Evolutionary conservation across 2,113 vertebrate species (phyloP), one percentile per base, ranked within the genome.

Genomic region (Corynorhinus townsendii): DNA sequence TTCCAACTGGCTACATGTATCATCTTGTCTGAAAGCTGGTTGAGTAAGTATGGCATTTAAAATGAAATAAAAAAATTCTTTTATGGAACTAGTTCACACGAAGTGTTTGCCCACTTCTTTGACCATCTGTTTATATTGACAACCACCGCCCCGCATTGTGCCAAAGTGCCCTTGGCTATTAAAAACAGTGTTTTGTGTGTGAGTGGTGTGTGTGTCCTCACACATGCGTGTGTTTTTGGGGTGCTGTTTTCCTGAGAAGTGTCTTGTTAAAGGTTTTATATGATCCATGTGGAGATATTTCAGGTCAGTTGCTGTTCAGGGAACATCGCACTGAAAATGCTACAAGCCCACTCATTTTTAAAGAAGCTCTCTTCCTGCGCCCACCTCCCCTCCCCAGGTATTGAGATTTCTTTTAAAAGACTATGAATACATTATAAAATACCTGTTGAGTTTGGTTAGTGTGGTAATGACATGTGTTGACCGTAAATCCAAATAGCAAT

Each of bases 91-190:
- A 97, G 98, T 98, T 98, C 97, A 94, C 97, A 96, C 54, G 40
- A 97, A 97, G 97, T 98, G 98, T 98, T 98, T 98, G 98, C 98
- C 98, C 98, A 98, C 98, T 98, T 98, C 98, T 98, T 98, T 98
- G 98, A 98, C 98, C 98, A 99, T 99, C 98, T 99, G 98, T 97
- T 98, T 98, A 97, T 98, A 98, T 98, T 98, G 98, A 98, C 98
- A 99, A 95, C 98, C 98, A 98, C 98, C 97, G 98, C 98, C 98
- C 98, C 92, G 68, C 98, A 96, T 98, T 97, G 98, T 98, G 98
- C 98, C 98, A 98, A 98, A 98, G 98, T 98, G 98, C 98, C 98
- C 98, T 98, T 98, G 98, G 98, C 98, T 98, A 98, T 98, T 97
- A 97, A 97, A 98, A 98, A 98, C 98, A 97, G 97, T 98, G 97